These are phyloP conservation scores for Fregetta grallaria DNA, from an alignment of 2,113 vertebrate species.

Conservation along the genomic window DNA sequence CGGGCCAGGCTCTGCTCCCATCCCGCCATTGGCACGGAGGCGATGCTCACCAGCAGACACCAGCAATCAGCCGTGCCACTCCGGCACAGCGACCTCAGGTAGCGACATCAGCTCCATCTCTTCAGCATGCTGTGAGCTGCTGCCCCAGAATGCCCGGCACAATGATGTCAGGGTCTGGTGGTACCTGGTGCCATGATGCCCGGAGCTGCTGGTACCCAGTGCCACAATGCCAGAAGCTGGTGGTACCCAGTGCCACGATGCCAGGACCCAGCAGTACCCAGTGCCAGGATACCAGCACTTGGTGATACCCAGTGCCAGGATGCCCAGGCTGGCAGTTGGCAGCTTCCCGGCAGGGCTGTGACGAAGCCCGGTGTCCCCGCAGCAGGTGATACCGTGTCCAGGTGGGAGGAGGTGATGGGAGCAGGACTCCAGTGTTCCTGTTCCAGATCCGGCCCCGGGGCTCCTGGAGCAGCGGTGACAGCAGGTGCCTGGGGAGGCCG, in stretches of 20 bases:
- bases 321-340: not conserved
- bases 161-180: too few species aligned
- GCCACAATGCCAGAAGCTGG: not conserved
- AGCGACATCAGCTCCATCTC: not conserved
- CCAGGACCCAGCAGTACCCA: not conserved
- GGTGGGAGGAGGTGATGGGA: not conserved
- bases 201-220: not conserved
- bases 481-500: too few species aligned
- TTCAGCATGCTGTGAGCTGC: not conserved
- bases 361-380: rapidly evolving
- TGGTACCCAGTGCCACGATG: not conserved
- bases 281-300: not conserved
- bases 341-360: not conserved
- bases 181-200: not conserved
- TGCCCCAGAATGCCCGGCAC: not conserved
- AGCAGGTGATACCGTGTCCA: rapidly evolving
- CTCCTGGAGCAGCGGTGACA: not conserved
- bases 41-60: not conserved
- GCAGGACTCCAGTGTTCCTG: not conserved
- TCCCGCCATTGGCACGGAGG: rapidly evolving
- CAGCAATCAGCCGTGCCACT: rapidly evolving
- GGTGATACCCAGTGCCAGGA: not conserved
- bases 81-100: rapidly evolving
- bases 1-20: not conserved
- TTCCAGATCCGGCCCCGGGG: rapidly evolving